Conservation (phyloP, 1,140 invertebrate genomes). For the Diorhabda sublineata region DNA sequence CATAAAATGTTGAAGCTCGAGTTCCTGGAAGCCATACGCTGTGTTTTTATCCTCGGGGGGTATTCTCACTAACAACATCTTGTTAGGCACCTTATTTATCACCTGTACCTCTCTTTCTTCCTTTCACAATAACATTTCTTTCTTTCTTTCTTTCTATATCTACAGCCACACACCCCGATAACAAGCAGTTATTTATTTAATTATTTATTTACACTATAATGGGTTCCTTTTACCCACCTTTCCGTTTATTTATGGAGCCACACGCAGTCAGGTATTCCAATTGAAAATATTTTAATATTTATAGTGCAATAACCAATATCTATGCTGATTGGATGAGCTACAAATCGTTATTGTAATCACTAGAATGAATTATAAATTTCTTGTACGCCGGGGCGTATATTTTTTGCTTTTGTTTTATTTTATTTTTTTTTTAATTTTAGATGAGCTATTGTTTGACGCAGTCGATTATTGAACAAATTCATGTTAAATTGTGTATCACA, state of each 20-base stretch:
- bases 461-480: too few species aligned
- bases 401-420: too few species aligned
- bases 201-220: conserved; percentile 50
- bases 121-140: conserved; percentile 20
- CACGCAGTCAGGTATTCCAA: conserved; percentile 43
- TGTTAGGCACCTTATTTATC: conserved; percentile 48
- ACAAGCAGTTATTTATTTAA: conserved; percentile 49
- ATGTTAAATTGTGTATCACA: too few species aligned
- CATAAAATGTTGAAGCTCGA: conserved; percentile 21
- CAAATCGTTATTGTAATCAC: conserved; percentile 15
- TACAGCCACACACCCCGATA: conserved; percentile 46
- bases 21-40: conserved; percentile 25
- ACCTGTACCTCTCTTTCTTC: conserved; percentile 30
- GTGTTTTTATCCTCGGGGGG: conserved; percentile 46
- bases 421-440: too few species aligned
- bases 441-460: too few species aligned
- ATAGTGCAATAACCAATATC: conserved; percentile 40
- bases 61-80: conserved; percentile 46
- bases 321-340: conserved; percentile 43
- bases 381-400: background rate
- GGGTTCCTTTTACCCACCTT: conserved; percentile 47
- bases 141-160: conserved; percentile 17
- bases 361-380: conserved; percentile 10
- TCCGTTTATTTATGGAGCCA: conserved; percentile 47
- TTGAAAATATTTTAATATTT: conserved; percentile 46